Base-by-base conservation (phyloP, 2,888 invertebrate genomes). In the Apotomis capreana region DNA sequence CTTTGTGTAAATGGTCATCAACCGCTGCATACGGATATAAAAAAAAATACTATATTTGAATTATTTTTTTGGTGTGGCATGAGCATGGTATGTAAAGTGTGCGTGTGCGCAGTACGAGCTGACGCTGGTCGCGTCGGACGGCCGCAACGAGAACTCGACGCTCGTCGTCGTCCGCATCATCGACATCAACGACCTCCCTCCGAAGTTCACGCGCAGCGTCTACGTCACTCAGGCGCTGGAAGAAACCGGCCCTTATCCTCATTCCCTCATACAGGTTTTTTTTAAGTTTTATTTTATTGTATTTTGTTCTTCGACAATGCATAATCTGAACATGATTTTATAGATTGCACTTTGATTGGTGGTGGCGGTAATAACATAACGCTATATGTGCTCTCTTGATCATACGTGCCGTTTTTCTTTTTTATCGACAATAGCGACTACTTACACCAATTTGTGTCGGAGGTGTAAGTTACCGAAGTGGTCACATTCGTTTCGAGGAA, bases 141-240 rank as follows among this genome's bases (percentile, higher is more conserved):
- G 97, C 87, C 95, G 97, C 89, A 97, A 97, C 94, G 98, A 98
- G 93, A 97, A 97, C 94, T 95, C 95, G 81, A 97, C 97, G 79
- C 95, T 95, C 74, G 96, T 98, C 79, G 95, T 97, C 82, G 96
- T 98, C 82, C 95, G 96, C 86, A 95, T 97, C 80, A 95, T 96
- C 81, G 97, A 98, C 91, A 96, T 97, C 85, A 98, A 98, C 94
- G 98, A 98, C 92, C 95, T 98, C 83, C 97, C 98, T 68, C 98
- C 98, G 46, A 95, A 95, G 80, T 97, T 97, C 91, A 95, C 95
- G 77, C 94, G 95, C 85, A 94, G 95, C 78, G 89, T 95, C 71
- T 97, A 97, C 94, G 90, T 95, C 84, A 95, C 96, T 64, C 94
- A 95, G 77, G 95, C 97, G 79, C 94, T 96, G 76, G 97, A 97